Percentiles rank a stretch among this genome's conserved stretches.
phyloP scores from a whole-genome alignment of 1,140 invertebrate species.

The Heliconius hermathena region DNA sequence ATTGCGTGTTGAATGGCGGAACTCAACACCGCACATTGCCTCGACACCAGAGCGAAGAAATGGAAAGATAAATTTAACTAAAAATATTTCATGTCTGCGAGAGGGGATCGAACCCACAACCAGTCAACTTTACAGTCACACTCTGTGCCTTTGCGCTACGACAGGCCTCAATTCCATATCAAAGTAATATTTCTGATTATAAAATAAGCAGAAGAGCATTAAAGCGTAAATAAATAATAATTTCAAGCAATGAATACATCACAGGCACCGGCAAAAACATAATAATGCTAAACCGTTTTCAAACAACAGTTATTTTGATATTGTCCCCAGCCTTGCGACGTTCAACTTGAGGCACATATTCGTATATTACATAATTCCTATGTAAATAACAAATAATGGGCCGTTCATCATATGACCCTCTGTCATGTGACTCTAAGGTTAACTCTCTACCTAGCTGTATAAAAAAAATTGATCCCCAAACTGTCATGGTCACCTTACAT shows the following conservation, averaged over 20 bases:
- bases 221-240: neutral
- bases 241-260: too few species aligned
- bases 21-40: too few species aligned
- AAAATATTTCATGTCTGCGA: too few species aligned
- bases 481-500: neutral
- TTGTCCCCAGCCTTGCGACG: constrained; percentile 17
- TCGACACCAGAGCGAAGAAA: too few species aligned
- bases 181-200: too few species aligned
- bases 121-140: too few species aligned
- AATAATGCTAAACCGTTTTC: neutral
- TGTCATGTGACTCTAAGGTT: constrained; percentile 33
- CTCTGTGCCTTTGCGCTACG: too few species aligned
- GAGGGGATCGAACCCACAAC: too few species aligned
- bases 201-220: neutral
- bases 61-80: too few species aligned
- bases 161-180: too few species aligned
- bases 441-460: neutral
- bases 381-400: constrained; percentile 35
- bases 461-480: neutral
- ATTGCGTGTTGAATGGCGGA: too few species aligned
- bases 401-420: constrained; percentile 34
- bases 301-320: neutral
- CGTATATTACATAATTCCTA: constrained; percentile 25
- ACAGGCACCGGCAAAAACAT: neutral
- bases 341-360: constrained; percentile 19